These are phyloP conservation scores for Progne subis DNA, from an alignment of 2,113 vertebrate species.

Conservation along the genomic window DNA sequence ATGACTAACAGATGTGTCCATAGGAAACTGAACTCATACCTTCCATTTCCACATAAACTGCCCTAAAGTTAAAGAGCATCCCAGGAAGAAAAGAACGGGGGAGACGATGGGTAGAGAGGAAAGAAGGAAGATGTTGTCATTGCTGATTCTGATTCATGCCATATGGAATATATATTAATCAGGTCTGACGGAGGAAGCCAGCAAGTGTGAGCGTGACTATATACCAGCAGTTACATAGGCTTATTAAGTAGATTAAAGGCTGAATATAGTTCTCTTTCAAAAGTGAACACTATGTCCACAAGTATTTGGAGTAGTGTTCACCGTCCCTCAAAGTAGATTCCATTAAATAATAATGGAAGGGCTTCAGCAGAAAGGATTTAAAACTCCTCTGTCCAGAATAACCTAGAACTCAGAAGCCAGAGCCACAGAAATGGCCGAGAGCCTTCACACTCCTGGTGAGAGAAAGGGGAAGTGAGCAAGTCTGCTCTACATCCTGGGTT, in stretches of 20 bases:
- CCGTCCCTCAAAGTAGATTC: not conserved
- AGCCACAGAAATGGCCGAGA: not conserved
- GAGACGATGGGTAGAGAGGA: not conserved
- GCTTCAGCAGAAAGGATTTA: not conserved
- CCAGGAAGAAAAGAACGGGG: conserved; percentile 18
- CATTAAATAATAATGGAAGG: not conserved
- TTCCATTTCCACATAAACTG: conserved; percentile 14
- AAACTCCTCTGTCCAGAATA: not conserved
- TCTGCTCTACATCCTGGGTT: not conserved
- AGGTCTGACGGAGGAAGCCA: not conserved
- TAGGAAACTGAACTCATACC: conserved; percentile 41
- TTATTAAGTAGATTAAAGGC: not conserved
- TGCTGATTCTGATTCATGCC: not conserved
- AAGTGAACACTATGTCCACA: not conserved
- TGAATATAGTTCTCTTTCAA: not conserved
- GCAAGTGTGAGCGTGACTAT: not conserved
- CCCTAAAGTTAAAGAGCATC: not conserved
- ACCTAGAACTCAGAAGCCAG: not conserved
- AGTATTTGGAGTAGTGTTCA: not conserved
- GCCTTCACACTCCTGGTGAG: not conserved
- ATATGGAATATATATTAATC: not conserved
- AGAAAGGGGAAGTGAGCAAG: not conserved
- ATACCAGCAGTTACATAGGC: not conserved
- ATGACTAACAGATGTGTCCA: conserved; percentile 11
- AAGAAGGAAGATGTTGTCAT: not conserved